These are phyloP conservation scores for Centrocercus urophasianus DNA, from an alignment of 2,113 vertebrate genomes.

Conservation along the genomic window DNA sequence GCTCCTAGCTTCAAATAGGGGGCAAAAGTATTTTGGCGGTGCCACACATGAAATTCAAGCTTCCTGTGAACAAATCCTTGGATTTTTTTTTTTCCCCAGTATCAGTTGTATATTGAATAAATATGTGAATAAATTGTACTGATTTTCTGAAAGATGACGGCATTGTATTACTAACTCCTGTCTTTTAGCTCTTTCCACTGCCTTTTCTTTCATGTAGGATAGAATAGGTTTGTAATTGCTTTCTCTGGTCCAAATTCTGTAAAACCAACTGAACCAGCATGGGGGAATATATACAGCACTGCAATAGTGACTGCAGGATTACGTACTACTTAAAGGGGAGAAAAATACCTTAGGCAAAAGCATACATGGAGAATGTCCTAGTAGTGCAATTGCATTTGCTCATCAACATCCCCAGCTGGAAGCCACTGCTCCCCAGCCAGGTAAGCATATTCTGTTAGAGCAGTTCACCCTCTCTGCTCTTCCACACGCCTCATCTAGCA, in stretches of 20 bases:
- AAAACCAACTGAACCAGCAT: background rate
- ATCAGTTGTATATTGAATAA: background rate
- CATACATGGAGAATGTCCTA: background rate
- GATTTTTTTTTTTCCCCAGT: background rate
- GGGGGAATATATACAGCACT: background rate
- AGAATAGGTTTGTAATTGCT: background rate
- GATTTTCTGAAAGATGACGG: background rate
- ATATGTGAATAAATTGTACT: background rate
- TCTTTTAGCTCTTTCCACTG: background rate
- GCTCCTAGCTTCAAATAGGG: background rate
- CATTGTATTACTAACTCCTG: background rate
- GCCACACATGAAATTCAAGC: background rate
- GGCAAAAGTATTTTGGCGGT: background rate
- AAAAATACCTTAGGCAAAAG: background rate
- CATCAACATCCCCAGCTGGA: background rate
- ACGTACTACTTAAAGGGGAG: background rate
- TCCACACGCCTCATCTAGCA: background rate
- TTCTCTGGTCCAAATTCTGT: background rate
- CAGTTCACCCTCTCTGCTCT: background rate
- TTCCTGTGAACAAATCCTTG: background rate
- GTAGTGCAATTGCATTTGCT: background rate
- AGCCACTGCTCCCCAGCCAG: fast-evolving
- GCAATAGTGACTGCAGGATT: background rate
- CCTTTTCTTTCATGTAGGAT: background rate
- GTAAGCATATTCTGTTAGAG: background rate